Evolutionary conservation across 2,113 vertebrate species (phyloP), one percentile per base, ranked within the genome.

Genomic region (Oncorhynchus mykiss): DNA sequence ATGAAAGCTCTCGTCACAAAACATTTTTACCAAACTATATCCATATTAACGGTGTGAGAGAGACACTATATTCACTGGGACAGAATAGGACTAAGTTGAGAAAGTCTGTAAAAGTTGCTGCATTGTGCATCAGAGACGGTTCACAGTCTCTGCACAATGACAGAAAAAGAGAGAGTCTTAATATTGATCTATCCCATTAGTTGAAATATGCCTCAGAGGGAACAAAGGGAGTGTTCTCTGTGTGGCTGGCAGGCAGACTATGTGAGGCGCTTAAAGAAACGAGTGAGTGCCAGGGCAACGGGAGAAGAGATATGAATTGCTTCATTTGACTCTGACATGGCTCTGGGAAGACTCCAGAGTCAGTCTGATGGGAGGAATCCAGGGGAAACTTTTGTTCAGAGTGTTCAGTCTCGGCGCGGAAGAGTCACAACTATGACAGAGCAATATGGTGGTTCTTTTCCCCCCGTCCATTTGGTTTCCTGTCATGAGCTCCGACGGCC

Each of bases 241-340:
- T 54, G 34, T 60, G 54, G 6, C 22, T 14, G 34, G 67, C 71
- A 72, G 73, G 13, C 34, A 14, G 34, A 39, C 39, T 48, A 31
- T 9, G 62, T 67, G 67, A 60, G 67, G 75, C 57, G 75, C 62
- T 70, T 29, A 72, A 75, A 87, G 73, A 74, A 79, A 79, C 68
- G 65, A 67, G 70, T 57, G 48, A 88, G 77, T 74, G 77, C 73
- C 71, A 39, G 62, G 62, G 74, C 54, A 71, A n/a, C 48, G 70
- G 74, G 71, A 79, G 79, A 78, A 48, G 54, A 72, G 74, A 81
- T 84, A 86, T 83, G 80, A 90, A 91, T 84, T 87, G 82, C 88
- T 92, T 90, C 67, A 86, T 91, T 87, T 84, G 86, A 88, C 85
- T 90, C 80, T 57, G 87, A 90, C 83, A 88, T 75, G 81, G 88